Evolutionary conservation across 1,140 invertebrate genomes (phyloP).

Genomic region (Aphaenogaster floridana): DNA sequence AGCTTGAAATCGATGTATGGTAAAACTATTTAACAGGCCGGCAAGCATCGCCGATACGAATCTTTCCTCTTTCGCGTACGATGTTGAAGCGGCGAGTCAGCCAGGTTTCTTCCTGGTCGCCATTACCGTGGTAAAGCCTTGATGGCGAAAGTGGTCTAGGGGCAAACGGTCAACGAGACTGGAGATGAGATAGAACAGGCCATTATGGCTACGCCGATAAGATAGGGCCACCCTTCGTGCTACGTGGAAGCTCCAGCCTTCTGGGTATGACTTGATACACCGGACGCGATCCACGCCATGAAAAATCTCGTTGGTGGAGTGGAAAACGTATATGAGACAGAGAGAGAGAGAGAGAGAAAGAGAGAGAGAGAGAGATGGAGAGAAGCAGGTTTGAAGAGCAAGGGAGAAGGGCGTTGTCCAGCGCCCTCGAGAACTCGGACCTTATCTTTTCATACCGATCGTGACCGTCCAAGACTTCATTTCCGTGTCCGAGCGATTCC

Average conservation of each 20-base stretch:
- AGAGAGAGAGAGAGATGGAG: constrained; percentile 43
- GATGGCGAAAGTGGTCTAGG: constrained; percentile 77
- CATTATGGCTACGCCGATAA: constrained; percentile 86
- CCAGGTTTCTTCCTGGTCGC: constrained; percentile 74
- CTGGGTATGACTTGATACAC: constrained; percentile 82
- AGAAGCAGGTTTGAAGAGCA: constrained; percentile 44
- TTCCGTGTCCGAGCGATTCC: constrained; percentile 84
- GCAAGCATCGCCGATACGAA: constrained; percentile 57
- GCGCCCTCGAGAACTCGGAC: constrained; percentile 76
- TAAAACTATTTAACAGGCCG: constrained; percentile 55
- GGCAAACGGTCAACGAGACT: constrained; percentile 76
- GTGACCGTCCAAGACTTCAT: constrained; percentile 85
- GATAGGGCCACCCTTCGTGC: constrained; percentile 83
- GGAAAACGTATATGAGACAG: constrained; percentile 72
- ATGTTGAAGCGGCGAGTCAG: constrained; percentile 45
- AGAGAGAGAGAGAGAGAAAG: not conserved
- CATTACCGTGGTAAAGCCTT: constrained; percentile 70
- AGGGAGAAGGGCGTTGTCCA: constrained; percentile 71
- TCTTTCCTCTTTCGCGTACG: constrained; percentile 43
- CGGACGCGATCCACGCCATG: constrained; percentile 84
- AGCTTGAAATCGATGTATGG: constrained; percentile 15
- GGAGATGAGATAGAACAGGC: constrained; percentile 86
- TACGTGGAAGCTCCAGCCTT: constrained; percentile 78
- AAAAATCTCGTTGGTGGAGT: constrained; percentile 82
- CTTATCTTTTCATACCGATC: constrained; percentile 86